These are phyloP conservation scores for Cenopis cana DNA, from an alignment of 2,888 invertebrate genomes.

Conservation along the genomic window DNA sequence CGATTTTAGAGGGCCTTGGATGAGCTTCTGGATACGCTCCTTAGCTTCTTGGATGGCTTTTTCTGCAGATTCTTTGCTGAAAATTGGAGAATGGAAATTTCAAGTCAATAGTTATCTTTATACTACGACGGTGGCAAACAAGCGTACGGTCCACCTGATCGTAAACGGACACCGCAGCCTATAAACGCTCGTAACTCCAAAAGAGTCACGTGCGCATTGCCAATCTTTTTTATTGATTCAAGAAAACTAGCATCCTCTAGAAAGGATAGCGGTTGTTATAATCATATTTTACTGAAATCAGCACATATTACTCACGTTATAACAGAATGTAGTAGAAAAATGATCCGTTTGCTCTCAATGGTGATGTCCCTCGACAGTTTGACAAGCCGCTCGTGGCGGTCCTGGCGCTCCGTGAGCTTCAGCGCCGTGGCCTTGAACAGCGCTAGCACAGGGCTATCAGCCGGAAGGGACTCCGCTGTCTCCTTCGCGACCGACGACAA, in stretches of 20 bases:
- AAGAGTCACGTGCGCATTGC: too few species aligned
- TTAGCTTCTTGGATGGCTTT: slow-evolving; percentile 82
- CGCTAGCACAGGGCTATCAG: slow-evolving; percentile 82
- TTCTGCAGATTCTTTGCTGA: slow-evolving; percentile 67
- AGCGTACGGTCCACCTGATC: too few species aligned
- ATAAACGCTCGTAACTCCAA: too few species aligned
- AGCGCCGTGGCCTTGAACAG: slow-evolving; percentile 87
- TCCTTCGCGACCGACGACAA: slow-evolving; percentile 68
- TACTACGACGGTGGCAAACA: too few species aligned
- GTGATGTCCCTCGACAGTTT: slow-evolving; percentile 94
- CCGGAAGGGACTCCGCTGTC: slow-evolving; percentile 61
- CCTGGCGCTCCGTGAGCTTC: slow-evolving; percentile 91
- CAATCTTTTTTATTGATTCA: too few species aligned
- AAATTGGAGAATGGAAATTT: slow-evolving; percentile 45
- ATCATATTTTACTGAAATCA: too few species aligned
- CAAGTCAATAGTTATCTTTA: neutral
- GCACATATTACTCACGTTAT: slow-evolving; percentile 70
- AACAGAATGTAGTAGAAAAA: slow-evolving; percentile 93
- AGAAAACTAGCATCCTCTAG: too few species aligned
- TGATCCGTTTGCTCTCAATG: slow-evolving; percentile 95
- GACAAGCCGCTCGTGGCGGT: slow-evolving; percentile 92
- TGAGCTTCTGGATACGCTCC: slow-evolving; percentile 87
- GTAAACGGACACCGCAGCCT: too few species aligned
- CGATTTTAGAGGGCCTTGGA: slow-evolving; percentile 76
- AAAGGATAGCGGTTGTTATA: too few species aligned